Evolutionary conservation across 92 coral and sea anemone genomes (phyloP).

Genomic region (Chrysogorgia sp.): DNA sequence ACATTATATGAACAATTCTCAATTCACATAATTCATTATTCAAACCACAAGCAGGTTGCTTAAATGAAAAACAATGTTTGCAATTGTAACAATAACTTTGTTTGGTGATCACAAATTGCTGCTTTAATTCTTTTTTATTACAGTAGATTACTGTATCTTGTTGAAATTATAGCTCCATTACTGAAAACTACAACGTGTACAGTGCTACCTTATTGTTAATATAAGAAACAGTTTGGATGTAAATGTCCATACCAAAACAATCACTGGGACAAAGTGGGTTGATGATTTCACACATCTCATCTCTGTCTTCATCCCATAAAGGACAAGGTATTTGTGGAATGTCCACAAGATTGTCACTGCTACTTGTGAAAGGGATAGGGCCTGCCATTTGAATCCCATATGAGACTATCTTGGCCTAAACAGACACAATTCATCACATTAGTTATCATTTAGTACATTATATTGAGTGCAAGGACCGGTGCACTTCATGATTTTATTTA

Average conservation of each 20-base stretch:
- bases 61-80: too few relatives aligned
- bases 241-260: conserved; percentile 28
- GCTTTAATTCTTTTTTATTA: too few relatives aligned
- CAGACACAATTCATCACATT: conserved; percentile 1
- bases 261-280: conserved; percentile 31
- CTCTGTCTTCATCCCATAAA: conserved; percentile 34
- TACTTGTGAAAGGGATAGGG: conserved; percentile 21
- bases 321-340: conserved; percentile 47
- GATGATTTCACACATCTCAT: conserved; percentile 8
- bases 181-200: too few relatives aligned
- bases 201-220: too few relatives aligned
- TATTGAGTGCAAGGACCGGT: neutral
- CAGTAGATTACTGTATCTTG: too few relatives aligned
- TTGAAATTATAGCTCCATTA: too few relatives aligned
- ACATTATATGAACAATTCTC: too few relatives aligned
- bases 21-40: too few relatives aligned
- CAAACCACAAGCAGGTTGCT: too few relatives aligned
- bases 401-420: conserved; percentile 33
- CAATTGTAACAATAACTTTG: too few relatives aligned
- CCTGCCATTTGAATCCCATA: conserved; percentile 41
- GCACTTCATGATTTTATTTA: neutral
- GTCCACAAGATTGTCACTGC: conserved; percentile 30
- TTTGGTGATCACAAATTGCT: too few relatives aligned
- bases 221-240: neutral
- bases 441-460: neutral